Evolutionary conservation across 2,113 vertebrate species (phyloP).

Genomic region (Panthera tigris): DNA sequence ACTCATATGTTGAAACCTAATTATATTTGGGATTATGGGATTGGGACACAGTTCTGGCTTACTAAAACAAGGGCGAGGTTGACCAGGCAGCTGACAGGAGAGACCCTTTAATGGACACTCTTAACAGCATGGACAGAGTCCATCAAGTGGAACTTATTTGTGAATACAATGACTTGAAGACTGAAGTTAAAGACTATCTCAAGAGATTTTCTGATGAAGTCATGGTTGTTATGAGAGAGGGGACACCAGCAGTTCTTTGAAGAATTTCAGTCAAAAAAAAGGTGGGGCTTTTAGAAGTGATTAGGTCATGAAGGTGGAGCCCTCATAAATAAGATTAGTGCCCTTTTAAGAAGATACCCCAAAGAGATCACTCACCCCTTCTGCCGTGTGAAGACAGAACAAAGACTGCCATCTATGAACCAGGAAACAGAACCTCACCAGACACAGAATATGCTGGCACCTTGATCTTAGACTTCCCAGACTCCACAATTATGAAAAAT

Average conservation of each 20-base stretch:
- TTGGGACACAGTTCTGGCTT: slow-evolving; percentile 93
- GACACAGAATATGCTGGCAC: background rate
- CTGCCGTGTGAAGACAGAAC: background rate
- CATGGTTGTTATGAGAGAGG: slow-evolving; percentile 84
- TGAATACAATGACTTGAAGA: slow-evolving; percentile 94
- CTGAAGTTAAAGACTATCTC: slow-evolving; percentile 91
- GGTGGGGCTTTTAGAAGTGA: background rate
- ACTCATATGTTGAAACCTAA: background rate
- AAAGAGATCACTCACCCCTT: background rate
- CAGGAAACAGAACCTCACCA: background rate
- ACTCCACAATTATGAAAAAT: background rate
- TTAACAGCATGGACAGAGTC: slow-evolving; percentile 91
- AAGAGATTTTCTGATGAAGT: slow-evolving; percentile 92
- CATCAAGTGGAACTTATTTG: slow-evolving; percentile 97
- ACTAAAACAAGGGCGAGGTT: slow-evolving; percentile 92
- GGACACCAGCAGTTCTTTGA: too few species aligned
- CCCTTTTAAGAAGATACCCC: background rate
- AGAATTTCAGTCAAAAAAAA: too few species aligned
- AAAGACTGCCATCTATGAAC: background rate
- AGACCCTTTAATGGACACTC: slow-evolving; percentile 93
- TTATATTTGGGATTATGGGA: too few species aligned
- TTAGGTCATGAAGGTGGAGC: background rate
- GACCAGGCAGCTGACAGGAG: slow-evolving; percentile 88
- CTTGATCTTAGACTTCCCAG: background rate
- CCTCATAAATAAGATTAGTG: background rate